Percentiles rank a stretch among this genome's conserved stretches.
These are phyloP conservation scores for Drosophila prosaltans DNA, from an alignment of 1,140 invertebrate genomes.

Conservation along the genomic window DNA sequence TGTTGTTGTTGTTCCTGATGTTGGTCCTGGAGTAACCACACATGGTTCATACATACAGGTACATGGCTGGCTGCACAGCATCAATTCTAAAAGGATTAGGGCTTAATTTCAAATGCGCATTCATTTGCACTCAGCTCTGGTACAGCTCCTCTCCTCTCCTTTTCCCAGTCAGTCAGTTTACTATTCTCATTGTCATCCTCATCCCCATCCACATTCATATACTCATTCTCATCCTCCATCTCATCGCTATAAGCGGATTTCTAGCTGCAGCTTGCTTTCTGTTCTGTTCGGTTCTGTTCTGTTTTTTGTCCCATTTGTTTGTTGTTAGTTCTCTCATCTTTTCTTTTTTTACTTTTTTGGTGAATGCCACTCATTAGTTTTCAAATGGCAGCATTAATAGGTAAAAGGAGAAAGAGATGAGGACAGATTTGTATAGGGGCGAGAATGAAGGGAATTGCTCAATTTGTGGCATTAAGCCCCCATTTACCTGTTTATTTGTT, in stretches of 20 bases:
- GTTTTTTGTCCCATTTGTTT: conserved; percentile 63
- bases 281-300: conserved; percentile 36
- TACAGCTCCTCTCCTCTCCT: background rate
- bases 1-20: conserved; percentile 8
- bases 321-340: conserved; percentile 49
- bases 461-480: conserved; percentile 74
- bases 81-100: conserved; percentile 80
- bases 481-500: background rate
- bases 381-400: conserved; percentile 74
- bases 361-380: conserved; percentile 72
- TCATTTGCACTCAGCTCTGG: conserved; percentile 66
- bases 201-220: background rate
- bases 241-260: conserved; percentile 74
- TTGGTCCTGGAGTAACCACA: conserved; percentile 49
- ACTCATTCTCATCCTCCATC: conserved; percentile 13
- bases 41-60: conserved; percentile 63
- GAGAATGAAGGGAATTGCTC: conserved; percentile 66
- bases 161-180: conserved; percentile 4
- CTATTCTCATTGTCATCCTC: conserved; percentile 15
- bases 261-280: conserved; percentile 56
- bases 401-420: conserved; percentile 33
- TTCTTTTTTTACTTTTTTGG: conserved; percentile 38
- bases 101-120: conserved; percentile 81
- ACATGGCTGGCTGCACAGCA: conserved; percentile 76
- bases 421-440: background rate